These are phyloP conservation scores for Aphaenogaster ashmeadi DNA, from an alignment of 1,140 invertebrate genomes.

Conservation along the genomic window DNA sequence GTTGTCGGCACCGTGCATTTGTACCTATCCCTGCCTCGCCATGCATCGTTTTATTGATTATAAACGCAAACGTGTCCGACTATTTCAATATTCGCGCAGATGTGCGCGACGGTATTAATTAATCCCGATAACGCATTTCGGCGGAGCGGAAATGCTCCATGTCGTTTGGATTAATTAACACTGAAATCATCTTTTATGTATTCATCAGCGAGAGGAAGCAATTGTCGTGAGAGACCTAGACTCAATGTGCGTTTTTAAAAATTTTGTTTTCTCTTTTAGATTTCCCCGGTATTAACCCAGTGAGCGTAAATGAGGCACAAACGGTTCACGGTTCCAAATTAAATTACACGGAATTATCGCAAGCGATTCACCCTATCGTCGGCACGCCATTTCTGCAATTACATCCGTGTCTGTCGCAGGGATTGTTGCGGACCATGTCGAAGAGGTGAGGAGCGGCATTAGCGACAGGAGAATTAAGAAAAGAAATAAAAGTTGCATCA, in stretches of 20 bases:
- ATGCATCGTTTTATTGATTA: constrained; percentile 63
- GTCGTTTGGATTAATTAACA: constrained; percentile 42
- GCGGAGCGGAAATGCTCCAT: constrained; percentile 39
- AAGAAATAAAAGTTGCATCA: neutral
- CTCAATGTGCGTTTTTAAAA: neutral
- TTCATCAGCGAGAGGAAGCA: constrained; percentile 6
- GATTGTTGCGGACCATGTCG: constrained; percentile 78
- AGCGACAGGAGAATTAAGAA: neutral
- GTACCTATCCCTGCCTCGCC: neutral
- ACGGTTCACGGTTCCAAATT: constrained; percentile 63
- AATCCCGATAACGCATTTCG: constrained; percentile 37
- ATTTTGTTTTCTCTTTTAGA: constrained; percentile 75
- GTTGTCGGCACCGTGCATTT: constrained; percentile 16
- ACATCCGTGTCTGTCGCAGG: constrained; percentile 85
- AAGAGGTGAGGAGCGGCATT: constrained; percentile 78
- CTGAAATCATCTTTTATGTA: constrained; percentile 20
- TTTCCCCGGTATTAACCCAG: constrained; percentile 83
- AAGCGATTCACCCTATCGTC: constrained; percentile 85
- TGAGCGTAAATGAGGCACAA: constrained; percentile 84
- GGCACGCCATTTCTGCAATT: constrained; percentile 84
- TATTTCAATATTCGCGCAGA: constrained; percentile 63
- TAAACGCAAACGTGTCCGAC: constrained; percentile 53
- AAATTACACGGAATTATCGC: constrained; percentile 82
- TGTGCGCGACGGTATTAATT: constrained; percentile 47
- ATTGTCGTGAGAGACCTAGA: constrained; percentile 49